Evolutionary conservation across 2,113 vertebrate species (phyloP).

Genomic region (Lophius piscatorius): DNA sequence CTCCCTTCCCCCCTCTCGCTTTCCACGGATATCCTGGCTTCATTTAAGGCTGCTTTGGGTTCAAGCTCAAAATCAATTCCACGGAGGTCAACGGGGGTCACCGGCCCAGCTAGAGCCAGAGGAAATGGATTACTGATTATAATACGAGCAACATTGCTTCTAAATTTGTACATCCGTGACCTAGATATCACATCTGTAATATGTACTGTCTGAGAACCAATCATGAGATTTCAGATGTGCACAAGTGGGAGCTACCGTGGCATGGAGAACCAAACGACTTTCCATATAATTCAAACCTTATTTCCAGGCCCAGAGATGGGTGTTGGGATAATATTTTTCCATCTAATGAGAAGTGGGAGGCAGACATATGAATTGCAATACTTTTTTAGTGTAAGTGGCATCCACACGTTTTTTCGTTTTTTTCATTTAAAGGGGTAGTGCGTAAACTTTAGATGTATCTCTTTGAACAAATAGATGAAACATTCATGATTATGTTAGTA

Average conservation of each 20-base stretch:
- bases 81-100: slow-evolving; percentile 89
- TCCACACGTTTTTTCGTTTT: background rate
- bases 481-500: no score
- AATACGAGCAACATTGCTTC: slow-evolving; percentile 77
- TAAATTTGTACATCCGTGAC: slow-evolving; percentile 58
- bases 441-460: background rate
- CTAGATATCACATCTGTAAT: slow-evolving; percentile 58
- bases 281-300: slow-evolving; percentile 55
- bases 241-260: slow-evolving; percentile 1
- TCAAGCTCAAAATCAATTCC: slow-evolving; percentile 95
- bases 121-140: slow-evolving; percentile 87
- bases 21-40: slow-evolving; percentile 82
- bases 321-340: slow-evolving; percentile 31
- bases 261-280: slow-evolving; percentile 39
- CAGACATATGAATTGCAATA: slow-evolving; percentile 28
- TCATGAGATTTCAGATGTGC: slow-evolving; percentile 64
- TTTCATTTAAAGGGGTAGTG: slow-evolving; percentile 3
- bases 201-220: slow-evolving; percentile 42
- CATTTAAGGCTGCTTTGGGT: slow-evolving; percentile 86
- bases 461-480: no score
- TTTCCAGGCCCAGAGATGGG: slow-evolving; percentile 41
- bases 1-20: slow-evolving; percentile 39
- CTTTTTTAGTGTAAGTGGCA: slow-evolving; percentile 15
- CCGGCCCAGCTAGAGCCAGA: slow-evolving; percentile 75
- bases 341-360: slow-evolving; percentile 7